Evolutionary conservation across 37 sponge, comb jelly and placozoan genomes (phyloP).

Genomic region (Eunapius fragilis): DNA sequence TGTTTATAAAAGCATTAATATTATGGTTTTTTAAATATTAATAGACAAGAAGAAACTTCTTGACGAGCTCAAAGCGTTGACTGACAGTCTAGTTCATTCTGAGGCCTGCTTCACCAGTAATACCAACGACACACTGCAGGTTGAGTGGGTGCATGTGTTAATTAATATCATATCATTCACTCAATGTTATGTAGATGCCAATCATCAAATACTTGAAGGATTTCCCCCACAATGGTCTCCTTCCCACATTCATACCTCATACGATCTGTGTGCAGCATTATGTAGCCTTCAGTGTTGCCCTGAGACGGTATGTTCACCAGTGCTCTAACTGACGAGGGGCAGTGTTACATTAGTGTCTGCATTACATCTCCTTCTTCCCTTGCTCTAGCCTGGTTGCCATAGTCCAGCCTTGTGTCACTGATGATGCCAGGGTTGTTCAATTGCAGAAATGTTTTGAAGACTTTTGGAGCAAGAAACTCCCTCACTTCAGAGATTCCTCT

Average conservation of each 20-base stretch:
- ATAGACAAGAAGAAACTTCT: slow-evolving; percentile 44
- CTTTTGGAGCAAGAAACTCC: slow-evolving; percentile 36
- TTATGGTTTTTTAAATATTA: background rate
- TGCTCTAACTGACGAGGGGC: background rate
- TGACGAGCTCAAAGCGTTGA: slow-evolving; percentile 17
- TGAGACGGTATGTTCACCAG: slow-evolving; percentile 26
- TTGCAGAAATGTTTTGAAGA: slow-evolving; percentile 51
- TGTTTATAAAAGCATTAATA: background rate
- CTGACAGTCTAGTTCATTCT: slow-evolving; percentile 28
- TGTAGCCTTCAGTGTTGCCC: slow-evolving; percentile 34
- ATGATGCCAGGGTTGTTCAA: slow-evolving; percentile 14
- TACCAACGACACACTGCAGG: slow-evolving; percentile 35
- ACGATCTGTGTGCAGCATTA: slow-evolving; percentile 44
- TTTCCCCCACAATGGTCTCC: slow-evolving; percentile 10
- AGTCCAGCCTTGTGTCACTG: slow-evolving; percentile 9
- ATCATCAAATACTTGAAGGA: slow-evolving; percentile 23
- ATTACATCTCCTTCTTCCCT: background rate
- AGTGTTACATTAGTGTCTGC: background rate
- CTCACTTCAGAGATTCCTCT: slow-evolving; percentile 12
- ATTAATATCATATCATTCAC: background rate
- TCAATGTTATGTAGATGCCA: slow-evolving; percentile 6
- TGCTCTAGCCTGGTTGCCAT: slow-evolving; percentile 2
- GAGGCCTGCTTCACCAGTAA: slow-evolving; percentile 36
- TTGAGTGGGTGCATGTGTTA: background rate
- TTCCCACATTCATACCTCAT: slow-evolving; percentile 33